phyloP scores from a whole-genome alignment of 1,140 invertebrate genomes.

The Tribolium castaneum region DNA sequence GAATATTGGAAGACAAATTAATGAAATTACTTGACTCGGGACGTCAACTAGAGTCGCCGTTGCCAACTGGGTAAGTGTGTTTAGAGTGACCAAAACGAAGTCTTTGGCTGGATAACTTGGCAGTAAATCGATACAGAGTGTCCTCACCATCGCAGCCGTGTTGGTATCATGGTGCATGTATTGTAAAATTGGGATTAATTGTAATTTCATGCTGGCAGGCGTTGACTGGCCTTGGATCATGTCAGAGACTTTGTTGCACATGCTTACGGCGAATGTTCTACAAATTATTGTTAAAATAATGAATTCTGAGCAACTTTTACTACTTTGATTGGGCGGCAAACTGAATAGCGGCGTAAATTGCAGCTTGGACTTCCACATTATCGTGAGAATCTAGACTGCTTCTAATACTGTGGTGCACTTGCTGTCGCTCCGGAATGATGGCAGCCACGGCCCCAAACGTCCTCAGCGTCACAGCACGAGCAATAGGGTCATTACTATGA shows the following conservation, averaged over 20 bases:
- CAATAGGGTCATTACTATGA: slow-evolving; percentile 97
- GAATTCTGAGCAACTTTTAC: neutral
- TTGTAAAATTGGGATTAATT: slow-evolving; percentile 90
- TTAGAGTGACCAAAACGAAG: slow-evolving; percentile 88
- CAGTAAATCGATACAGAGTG: slow-evolving; percentile 84
- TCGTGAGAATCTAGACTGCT: slow-evolving; percentile 94
- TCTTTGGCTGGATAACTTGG: slow-evolving; percentile 89
- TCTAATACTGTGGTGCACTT: slow-evolving; percentile 95
- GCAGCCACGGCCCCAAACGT: slow-evolving; percentile 92
- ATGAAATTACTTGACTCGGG: slow-evolving; percentile 79
- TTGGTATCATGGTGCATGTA: slow-evolving; percentile 94
- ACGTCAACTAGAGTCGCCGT: slow-evolving; percentile 91
- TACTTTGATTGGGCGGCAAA: slow-evolving; percentile 94
- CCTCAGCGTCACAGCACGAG: slow-evolving; percentile 88
- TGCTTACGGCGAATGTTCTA: slow-evolving; percentile 93
- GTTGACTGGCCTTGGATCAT: slow-evolving; percentile 95
- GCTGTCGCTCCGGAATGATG: slow-evolving; percentile 93
- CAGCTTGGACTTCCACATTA: slow-evolving; percentile 94
- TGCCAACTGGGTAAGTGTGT: slow-evolving; percentile 89
- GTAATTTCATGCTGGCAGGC: slow-evolving; percentile 90
- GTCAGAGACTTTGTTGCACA: slow-evolving; percentile 94
- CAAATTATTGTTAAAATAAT: slow-evolving; percentile 55
- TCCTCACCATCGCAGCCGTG: slow-evolving; percentile 84
- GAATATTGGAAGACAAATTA: neutral
- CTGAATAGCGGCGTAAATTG: slow-evolving; percentile 92